phyloP scores from a whole-genome alignment of 1,140 invertebrate genomes.

The Alviniconcha marisindica region DNA sequence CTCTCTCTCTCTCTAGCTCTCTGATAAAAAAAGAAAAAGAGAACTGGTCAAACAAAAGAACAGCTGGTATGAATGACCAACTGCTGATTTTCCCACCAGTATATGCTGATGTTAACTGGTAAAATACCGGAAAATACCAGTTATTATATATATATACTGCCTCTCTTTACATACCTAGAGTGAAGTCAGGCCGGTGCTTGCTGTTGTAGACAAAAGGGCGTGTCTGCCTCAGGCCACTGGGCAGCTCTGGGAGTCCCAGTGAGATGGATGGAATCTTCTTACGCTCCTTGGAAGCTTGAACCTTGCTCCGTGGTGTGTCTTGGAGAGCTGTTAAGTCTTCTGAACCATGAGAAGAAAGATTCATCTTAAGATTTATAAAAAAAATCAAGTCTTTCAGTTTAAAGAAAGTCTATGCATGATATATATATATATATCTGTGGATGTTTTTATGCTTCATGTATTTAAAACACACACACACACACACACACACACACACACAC shows the following conservation, averaged over 20 bases:
- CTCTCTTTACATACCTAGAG: slow-evolving; percentile 65
- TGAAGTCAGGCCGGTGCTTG: slow-evolving; percentile 59
- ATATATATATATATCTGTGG: too few species aligned
- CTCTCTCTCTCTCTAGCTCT: too few species aligned
- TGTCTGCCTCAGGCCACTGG: slow-evolving; percentile 58
- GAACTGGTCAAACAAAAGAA: too few species aligned
- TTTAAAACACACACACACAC: too few species aligned
- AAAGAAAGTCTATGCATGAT: too few species aligned
- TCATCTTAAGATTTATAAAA: too few species aligned
- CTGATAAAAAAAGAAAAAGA: too few species aligned
- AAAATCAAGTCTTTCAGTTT: too few species aligned
- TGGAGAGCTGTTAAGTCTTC: neutral
- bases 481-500: too few species aligned
- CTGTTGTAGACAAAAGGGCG: slow-evolving; percentile 62
- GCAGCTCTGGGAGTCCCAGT: slow-evolving; percentile 67
- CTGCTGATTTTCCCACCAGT: neutral
- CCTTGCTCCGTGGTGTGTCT: neutral
- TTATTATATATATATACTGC: neutral
- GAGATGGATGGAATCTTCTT: slow-evolving; percentile 67
- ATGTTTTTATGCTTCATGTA: too few species aligned
- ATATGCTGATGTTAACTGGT: too few species aligned
- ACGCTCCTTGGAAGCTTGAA: neutral
- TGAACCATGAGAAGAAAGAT: too few species aligned
- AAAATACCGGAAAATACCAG: slow-evolving; percentile 6
- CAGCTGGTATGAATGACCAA: neutral